Evolutionary conservation across 2,888 invertebrate species (phyloP), one percentile per base, ranked within the genome.

Genomic region (Leptinotarsa rubiginosa): DNA sequence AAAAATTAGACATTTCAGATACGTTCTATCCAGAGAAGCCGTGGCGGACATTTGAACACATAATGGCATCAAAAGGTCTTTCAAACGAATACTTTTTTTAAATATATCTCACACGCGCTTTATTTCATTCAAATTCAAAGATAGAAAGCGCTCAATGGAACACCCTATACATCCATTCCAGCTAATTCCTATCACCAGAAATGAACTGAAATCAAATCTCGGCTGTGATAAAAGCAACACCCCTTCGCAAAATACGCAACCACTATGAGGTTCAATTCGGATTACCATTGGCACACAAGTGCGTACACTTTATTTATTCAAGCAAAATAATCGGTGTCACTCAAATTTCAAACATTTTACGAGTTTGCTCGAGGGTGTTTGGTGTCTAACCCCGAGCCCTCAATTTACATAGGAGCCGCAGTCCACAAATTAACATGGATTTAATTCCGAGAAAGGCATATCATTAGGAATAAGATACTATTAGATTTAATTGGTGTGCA

Each of bases 371-470:
- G 65, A 65, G 69, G 62, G 62, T 70, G 76, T 76, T 74, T 74
- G 72, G 67, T 66, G 67, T 81, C 78, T 81, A 78, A 80, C 79
- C 70, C 79, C 75, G 70, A 76, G 77, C 77, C 81, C 77, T 74
- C 76, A 78, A 83, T 83, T 83, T 82, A 77, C 82, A 82, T 83
- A 81, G 79, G 75, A 78, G 78, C 80, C 79, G 81, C 79, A 77
- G 82, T 80, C 82, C 80, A 79, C 83, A 81, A 83, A 83, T 83
- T 83, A 83, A 82, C 83, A 80, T 80, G 79, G 81, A 78, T 79
- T 80, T 81, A 82, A 82, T 81, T 82, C 77, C 76, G 78, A 49
- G 67, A 77, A 81, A 79, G 77, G 80, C 80, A 80, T 81, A 83
- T 83, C 81, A 81, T 82, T 80, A 80, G 80, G 72, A 79, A 81